Evolutionary conservation across 2,797 vertebrate genomes (phyloP).

Genomic region (Eulemur mongoz): DNA sequence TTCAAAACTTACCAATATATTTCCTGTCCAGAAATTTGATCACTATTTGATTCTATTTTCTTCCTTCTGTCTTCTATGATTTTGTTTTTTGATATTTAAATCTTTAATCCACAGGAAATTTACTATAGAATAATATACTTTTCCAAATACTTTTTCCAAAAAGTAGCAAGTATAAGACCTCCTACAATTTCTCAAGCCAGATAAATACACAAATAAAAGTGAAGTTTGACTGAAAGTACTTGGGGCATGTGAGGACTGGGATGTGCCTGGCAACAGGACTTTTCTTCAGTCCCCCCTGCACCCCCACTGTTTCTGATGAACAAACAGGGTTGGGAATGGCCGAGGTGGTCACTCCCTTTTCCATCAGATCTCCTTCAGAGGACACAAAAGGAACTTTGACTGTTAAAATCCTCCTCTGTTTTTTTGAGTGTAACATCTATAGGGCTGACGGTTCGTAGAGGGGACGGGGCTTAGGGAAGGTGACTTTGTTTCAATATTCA

Average conservation of each 20-base stretch:
- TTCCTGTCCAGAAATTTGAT: constrained; percentile 16
- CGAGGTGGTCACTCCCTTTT: neutral
- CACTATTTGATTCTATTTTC: constrained; percentile 46
- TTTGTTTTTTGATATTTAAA: neutral
- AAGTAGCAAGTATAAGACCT: neutral
- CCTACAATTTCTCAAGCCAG: neutral
- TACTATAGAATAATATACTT: neutral
- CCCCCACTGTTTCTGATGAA: neutral
- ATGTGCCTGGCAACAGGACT: neutral
- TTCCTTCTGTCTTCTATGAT: constrained; percentile 10
- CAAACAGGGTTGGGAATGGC: neutral
- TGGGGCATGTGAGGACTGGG: neutral
- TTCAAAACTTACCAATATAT: constrained; percentile 31
- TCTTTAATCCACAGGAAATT: constrained; percentile 9
- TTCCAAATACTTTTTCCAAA: neutral
- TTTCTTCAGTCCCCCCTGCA: neutral
- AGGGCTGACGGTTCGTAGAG: neutral
- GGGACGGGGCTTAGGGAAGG: neutral
- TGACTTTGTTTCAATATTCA: neutral
- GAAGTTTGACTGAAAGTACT: neutral
- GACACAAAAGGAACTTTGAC: neutral
- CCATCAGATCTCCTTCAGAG: neutral
- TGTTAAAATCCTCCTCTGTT: neutral
- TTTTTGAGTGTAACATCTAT: neutral
- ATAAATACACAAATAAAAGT: neutral